Evolutionary conservation across 1,140 invertebrate genomes (phyloP), one percentile per base, ranked within the genome.

Genomic region (Zaprionus ghesquierei): DNA sequence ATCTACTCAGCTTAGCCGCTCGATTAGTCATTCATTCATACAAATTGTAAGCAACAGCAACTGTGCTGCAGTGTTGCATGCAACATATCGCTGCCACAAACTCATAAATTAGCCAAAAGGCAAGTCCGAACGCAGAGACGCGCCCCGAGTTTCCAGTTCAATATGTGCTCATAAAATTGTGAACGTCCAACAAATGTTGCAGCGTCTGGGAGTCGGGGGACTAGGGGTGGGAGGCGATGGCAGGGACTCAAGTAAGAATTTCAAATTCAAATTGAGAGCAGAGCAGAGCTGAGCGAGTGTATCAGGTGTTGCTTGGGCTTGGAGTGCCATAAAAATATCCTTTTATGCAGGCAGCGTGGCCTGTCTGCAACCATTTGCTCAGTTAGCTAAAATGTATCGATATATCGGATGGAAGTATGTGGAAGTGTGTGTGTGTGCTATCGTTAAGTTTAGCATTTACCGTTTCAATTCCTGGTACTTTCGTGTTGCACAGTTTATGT

Each of bases 261-360:
- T 31, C 25, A 73, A 75, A 85, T 84, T 84, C 81, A 84, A 84
- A 84, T 84, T 69, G 72, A 58, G 61, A n/a, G 41, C 13, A 63
- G 31, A 23, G 49, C 29, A 61, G 27, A 20, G 5, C 22, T 12
- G 53, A 23, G 33, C 35, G 53, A 44, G 4, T 22, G 54, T 33
- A 74, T 79, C 82, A 87, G 82, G 78, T 86, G 81, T 75, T 66
- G 44, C 69, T 61, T 64, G 20, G 68, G 53, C 46, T 41, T 41
- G 35, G 66, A 65, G 35, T 18, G 53, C 51, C 85, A 84, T 87
- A 87, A 87, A 87, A 87, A 87, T 87, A 87, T 87, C 79, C 84
- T 89, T 87, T 87, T 69, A 87, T 78, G 79, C 65, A 60, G 63
- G 63, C 75, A 54, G 56, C 77, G 35, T 86, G 69, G 69, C 46